Conservation (phyloP, 2,888 invertebrate species). For the Oxystoma pomonae region DNA sequence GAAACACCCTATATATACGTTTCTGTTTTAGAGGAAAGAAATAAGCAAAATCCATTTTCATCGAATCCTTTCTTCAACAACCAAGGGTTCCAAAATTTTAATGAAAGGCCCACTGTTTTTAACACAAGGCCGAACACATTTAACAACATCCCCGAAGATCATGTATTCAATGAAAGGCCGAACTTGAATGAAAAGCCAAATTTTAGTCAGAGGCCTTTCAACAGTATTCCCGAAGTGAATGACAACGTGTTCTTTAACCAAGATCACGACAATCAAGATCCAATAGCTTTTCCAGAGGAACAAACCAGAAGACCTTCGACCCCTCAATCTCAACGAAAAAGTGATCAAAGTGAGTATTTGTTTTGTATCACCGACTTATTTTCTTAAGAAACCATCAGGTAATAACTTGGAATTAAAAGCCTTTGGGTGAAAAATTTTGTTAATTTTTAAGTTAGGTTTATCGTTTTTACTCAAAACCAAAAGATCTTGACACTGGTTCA, state of each 20-base stretch:
- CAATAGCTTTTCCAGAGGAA: slow-evolving; percentile 9
- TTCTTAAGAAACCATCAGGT: too few species aligned
- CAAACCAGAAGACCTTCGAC: neutral
- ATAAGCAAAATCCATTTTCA: neutral
- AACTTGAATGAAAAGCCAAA: neutral
- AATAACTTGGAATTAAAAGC: too few species aligned
- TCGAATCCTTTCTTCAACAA: neutral
- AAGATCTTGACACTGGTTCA: too few species aligned
- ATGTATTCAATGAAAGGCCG: neutral
- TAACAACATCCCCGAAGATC: neutral
- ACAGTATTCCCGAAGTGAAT: neutral
- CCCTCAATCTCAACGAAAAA: slow-evolving; percentile 24
- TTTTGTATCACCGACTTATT: too few species aligned
- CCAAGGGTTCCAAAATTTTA: neutral
- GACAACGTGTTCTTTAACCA: neutral
- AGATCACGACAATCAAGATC: slow-evolving; percentile 4
- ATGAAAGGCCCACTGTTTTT: too few species aligned
- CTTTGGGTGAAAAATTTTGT: too few species aligned
- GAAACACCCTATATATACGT: too few species aligned
- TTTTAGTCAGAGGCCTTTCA: neutral
- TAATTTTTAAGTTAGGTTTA: too few species aligned
- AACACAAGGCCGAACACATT: neutral
- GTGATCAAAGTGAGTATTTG: slow-evolving; percentile 40
- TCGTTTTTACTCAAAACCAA: too few species aligned
- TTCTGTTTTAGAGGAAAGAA: neutral